Evolutionary conservation across 2,888 invertebrate species (phyloP).

Genomic region (Ectemnius cavifrons): DNA sequence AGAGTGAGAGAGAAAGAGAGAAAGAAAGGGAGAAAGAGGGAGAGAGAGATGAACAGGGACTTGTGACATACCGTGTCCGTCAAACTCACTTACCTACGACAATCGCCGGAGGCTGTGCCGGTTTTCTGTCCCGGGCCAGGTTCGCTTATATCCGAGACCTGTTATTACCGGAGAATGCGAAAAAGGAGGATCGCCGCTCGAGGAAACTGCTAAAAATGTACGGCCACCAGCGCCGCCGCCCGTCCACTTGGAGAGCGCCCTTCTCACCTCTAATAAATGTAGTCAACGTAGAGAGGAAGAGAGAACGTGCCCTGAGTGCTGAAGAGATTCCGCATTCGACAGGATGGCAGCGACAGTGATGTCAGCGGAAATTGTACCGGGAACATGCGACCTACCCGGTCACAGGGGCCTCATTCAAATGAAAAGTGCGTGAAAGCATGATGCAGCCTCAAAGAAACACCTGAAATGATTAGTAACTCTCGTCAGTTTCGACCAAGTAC

Average conservation of each 20-base stretch:
- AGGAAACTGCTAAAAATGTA: constrained; percentile 61
- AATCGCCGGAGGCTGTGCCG: constrained; percentile 69
- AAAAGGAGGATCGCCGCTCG: constrained; percentile 62
- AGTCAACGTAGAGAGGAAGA: constrained; percentile 45
- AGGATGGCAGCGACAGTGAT: constrained; percentile 17
- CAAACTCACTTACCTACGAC: constrained; percentile 73
- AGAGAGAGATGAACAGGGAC: constrained; percentile 15
- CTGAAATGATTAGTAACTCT: not conserved
- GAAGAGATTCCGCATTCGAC: constrained; percentile 26
- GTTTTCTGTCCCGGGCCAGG: constrained; percentile 63
- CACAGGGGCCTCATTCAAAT: not conserved
- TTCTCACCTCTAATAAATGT: constrained; percentile 59
- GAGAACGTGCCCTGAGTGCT: constrained; percentile 35
- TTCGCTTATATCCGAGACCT: constrained; percentile 63
- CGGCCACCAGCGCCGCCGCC: constrained; percentile 13
- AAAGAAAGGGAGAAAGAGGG: too few relatives aligned
- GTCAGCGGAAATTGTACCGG: constrained; percentile 38
- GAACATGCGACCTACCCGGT: constrained; percentile 13
- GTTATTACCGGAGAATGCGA: constrained; percentile 71
- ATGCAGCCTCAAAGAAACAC: not conserved
- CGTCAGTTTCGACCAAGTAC: not conserved
- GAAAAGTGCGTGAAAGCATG: constrained; percentile 11
- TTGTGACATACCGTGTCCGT: constrained; percentile 49
- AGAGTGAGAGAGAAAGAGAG: not conserved
- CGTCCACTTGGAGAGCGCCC: constrained; percentile 40